These are phyloP conservation scores for Salminus brasiliensis DNA, from an alignment of 2,113 vertebrate genomes.

Conservation along the genomic window DNA sequence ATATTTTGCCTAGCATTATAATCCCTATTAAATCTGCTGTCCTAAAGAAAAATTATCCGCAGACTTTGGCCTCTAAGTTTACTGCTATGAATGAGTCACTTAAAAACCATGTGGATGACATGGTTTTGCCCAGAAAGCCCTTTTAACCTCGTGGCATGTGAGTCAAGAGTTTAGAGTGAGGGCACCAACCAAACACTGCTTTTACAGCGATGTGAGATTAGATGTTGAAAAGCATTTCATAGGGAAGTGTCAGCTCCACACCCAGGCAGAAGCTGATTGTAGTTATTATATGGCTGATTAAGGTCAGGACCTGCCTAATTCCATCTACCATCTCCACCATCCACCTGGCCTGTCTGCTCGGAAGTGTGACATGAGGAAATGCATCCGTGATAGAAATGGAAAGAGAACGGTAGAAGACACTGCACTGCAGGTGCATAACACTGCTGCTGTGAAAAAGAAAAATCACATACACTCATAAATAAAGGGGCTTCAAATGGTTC, in stretches of 20 bases:
- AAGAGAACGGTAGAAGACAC: not conserved
- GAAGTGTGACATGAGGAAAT: not conserved
- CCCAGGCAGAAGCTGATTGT: not conserved
- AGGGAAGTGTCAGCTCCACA: not conserved
- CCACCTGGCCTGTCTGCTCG: not conserved
- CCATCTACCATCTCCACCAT: not conserved
- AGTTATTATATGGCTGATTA: not conserved
- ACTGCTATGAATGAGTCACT: not conserved
- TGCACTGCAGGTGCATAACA: not conserved
- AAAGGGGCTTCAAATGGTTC: too few relatives aligned
- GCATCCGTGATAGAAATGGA: not conserved
- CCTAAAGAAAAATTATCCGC: not conserved
- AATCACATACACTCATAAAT: too few relatives aligned
- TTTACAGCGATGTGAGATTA: constrained; percentile 9
- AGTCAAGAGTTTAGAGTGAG: constrained; percentile 5
- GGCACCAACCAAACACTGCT: not conserved
- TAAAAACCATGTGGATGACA: not conserved
- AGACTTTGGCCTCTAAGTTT: not conserved
- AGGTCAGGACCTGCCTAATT: constrained; percentile 4
- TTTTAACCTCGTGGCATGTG: constrained; percentile 9
- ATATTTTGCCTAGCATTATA: not conserved
- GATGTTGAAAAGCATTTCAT: constrained; percentile 3
- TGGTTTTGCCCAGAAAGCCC: not conserved
- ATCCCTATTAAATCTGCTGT: not conserved
- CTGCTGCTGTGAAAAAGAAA: not conserved